These are phyloP conservation scores for Macaria liturata DNA, from an alignment of 2,888 invertebrate genomes.

Conservation along the genomic window DNA sequence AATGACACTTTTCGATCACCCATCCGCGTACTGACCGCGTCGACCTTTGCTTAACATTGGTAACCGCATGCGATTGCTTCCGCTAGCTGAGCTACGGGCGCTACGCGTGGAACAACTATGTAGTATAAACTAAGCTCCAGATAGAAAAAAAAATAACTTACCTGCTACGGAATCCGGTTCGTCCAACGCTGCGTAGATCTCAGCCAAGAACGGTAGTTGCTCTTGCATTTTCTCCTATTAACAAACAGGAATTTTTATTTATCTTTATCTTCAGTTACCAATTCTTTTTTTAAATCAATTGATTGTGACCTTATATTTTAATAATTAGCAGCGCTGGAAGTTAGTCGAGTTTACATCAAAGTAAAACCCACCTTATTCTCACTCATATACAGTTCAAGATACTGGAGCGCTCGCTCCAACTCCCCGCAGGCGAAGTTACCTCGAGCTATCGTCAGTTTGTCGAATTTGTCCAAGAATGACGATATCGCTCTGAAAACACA, in stretches of 20 bases:
- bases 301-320: too few species aligned
- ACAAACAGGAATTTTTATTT: not conserved
- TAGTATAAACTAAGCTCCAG: too few species aligned
- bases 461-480: constrained; percentile 77
- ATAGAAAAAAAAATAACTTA: constrained; percentile 33
- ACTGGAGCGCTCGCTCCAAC: constrained; percentile 89
- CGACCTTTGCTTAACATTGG: too few species aligned
- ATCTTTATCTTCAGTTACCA: too few species aligned
- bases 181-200: constrained; percentile 93
- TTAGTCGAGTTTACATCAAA: too few species aligned
- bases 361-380: constrained; percentile 59
- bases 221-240: constrained; percentile 72
- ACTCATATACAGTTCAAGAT: constrained; percentile 88
- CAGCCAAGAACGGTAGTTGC: constrained; percentile 86
- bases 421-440: constrained; percentile 90
- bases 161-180: constrained; percentile 96
- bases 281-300: too few species aligned
- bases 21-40: too few species aligned
- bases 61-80: too few species aligned
- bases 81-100: too few species aligned
- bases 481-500: constrained; percentile 58
- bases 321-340: too few species aligned
- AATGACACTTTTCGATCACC: too few species aligned
- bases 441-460: constrained; percentile 86
- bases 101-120: too few species aligned